Evolutionary conservation across 2,888 invertebrate species (phyloP), one percentile per base, ranked within the genome.

Genomic region (Chironomus riparius): DNA sequence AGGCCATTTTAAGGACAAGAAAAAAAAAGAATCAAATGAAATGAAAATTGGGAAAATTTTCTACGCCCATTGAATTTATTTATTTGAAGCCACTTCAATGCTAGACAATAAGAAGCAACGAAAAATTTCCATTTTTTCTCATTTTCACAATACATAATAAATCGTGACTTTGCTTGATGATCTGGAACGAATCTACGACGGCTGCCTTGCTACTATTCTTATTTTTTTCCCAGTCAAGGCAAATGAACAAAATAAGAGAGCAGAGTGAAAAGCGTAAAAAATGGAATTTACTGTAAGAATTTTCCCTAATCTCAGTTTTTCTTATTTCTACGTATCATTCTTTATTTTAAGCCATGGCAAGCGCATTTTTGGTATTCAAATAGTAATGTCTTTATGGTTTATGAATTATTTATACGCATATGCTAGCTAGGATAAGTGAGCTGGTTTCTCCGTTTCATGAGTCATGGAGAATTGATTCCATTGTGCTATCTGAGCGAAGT

Each of bases 161-260:
- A 65, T 65, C 65, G 65, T 65, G 65, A 65, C 65, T 65, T 24
- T 65, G 65, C 22, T 65, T 65, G 65, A 65, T 65, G 65, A 65
- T 21, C 65, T 65, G 65, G 65, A 65, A 65, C 65, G 65, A 65
- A 65, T 65, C 38, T 4, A 38, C 38, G 38, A 38, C 38, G 7
- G 10, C 38, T 38, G 38, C 7, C 21, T 65, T 56, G 6, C 56
- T 56, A n/a, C n/a, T 56, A 15, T 56, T 56, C 56, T 56, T n/a
- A 15, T n/a, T 56, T 38, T 38, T 38, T 28, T n/a, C 4, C 24
- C 10, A 38, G 38, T 38, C 38, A 38, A 38, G 38, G 38, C 38
- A 38, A 38, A 38, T 38, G 38, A 10, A 38, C 10, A 38, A 4
- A 38, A 38, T 10, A 38, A 38, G 38, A 38, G 10, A 38, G 7